A percentile compares a stretch with the other conserved stretches of the same genome.
Evolutionary conservation across 2,113 vertebrate genomes (phyloP).

Genomic region (Ophthalmolycus amberensis): DNA sequence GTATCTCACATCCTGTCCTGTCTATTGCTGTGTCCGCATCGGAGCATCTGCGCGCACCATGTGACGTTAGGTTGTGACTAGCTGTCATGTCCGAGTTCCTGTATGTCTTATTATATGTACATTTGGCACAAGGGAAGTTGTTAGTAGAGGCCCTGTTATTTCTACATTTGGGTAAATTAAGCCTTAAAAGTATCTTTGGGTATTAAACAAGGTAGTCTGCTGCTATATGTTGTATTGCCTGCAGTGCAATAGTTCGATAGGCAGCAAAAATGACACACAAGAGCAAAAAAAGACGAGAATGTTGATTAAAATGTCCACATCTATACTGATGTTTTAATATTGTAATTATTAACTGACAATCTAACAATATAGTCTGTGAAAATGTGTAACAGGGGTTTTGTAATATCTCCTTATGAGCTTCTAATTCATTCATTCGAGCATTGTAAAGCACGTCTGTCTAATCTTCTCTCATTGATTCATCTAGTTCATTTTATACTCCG

Average conservation of each 20-base stretch:
- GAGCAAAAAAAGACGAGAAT: neutral
- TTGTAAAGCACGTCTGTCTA: constrained; percentile 15
- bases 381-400: neutral
- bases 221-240: neutral
- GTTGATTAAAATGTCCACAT: neutral
- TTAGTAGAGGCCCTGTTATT: neutral
- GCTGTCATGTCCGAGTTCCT: neutral
- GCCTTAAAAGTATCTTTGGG: neutral
- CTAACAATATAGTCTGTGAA: neutral
- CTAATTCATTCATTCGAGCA: constrained; percentile 23
- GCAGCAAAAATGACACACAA: neutral
- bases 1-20: constrained; percentile 5
- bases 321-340: neutral
- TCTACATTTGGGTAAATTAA: neutral
- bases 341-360: neutral
- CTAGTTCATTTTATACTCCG: constrained; percentile 32
- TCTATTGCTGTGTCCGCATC: constrained; percentile 4
- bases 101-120: constrained; percentile 12
- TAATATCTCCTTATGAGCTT: constrained; percentile 5
- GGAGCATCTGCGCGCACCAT: neutral
- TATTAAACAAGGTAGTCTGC: neutral
- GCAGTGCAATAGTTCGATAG: neutral
- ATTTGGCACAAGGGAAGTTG: neutral
- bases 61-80: neutral
- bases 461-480: constrained; percentile 46